Conservation (phyloP, 1,140 invertebrate genomes). For the Diorhabda sublineata region DNA sequence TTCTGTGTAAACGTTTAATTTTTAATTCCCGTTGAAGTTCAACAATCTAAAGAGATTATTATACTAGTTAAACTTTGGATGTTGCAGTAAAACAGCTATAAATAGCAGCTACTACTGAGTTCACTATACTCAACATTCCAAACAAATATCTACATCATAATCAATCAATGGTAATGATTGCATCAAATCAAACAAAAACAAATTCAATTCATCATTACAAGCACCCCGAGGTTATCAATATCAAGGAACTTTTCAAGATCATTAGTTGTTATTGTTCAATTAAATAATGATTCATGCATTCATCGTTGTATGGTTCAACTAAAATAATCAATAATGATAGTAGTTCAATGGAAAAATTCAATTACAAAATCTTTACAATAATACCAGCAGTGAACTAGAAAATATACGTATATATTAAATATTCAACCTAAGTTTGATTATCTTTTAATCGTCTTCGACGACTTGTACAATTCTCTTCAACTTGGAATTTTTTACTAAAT, state of each 20-base stretch:
- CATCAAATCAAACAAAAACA: background rate
- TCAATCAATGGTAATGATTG: conserved; percentile 6
- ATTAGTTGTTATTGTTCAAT: conserved; percentile 5
- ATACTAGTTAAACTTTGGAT: background rate
- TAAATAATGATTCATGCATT: background rate
- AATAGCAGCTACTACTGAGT: background rate
- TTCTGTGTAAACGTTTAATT: too few relatives aligned
- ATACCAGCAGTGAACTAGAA: too few relatives aligned
- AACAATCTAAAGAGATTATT: background rate
- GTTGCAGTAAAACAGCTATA: background rate
- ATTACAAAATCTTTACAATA: too few relatives aligned
- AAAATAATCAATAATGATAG: too few relatives aligned
- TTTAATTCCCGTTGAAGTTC: background rate
- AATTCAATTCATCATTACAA: background rate
- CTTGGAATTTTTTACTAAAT: too few relatives aligned
- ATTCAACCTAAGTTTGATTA: too few relatives aligned
- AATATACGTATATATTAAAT: too few relatives aligned
- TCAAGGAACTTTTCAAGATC: conserved; percentile 4
- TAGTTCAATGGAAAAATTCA: too few relatives aligned
- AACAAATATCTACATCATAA: conserved; percentile 3
- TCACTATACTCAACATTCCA: background rate
- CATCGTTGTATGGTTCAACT: too few relatives aligned
- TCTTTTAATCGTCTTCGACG: too few relatives aligned
- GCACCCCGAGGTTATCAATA: background rate
- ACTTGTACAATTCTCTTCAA: too few relatives aligned